Evolutionary conservation across 1,140 invertebrate species (phyloP), one percentile per base, ranked within the genome.

Genomic region (Leptoteleia sp.): DNA sequence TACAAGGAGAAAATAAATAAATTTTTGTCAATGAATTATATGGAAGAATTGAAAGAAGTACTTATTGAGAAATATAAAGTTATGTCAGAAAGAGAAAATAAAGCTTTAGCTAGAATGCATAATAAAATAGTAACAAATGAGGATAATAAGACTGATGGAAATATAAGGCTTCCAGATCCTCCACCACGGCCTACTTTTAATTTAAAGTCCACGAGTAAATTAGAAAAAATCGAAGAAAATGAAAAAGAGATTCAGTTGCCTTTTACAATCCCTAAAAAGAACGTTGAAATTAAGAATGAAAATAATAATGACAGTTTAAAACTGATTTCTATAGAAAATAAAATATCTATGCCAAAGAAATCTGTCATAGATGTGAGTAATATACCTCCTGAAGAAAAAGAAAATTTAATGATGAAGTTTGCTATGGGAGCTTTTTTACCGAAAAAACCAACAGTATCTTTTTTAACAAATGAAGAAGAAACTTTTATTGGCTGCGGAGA

Each of bases 21-120:
- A 59, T 42, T 85, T 3, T 67, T 88, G 13, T 79, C 76, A 12
- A 84, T 83, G 13, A 88, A 85, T 82, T 89, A 89, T 59, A 89
- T 89, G 86, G 75, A 57, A 17, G 89, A 90, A 70, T 76, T 90
- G 16, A 90, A 88, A 52, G 87, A 87, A 68, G 88, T 81, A 7
- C 80, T 90, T 11, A 35, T 86, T n/a, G 89, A 88, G 3, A 89
- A 88, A 54, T 77, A 87, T 27, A 84, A 82, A 35, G 55, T 80
- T 25, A 89, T 89, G 86, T 84, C 79, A 0, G 84, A 88, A 65
- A 81, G 89, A 68, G 89, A 90, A 77, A 64, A 81, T 0, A 85
- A 67, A 57, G 89, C 89, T 13, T 55, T 90, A 17, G 40, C 81
- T 70, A 79, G 87, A 54, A 86, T 86, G 82, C 82, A 81, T 38